Conservation (phyloP, 2,113 vertebrate species). For the Carettochelys insculpta region DNA sequence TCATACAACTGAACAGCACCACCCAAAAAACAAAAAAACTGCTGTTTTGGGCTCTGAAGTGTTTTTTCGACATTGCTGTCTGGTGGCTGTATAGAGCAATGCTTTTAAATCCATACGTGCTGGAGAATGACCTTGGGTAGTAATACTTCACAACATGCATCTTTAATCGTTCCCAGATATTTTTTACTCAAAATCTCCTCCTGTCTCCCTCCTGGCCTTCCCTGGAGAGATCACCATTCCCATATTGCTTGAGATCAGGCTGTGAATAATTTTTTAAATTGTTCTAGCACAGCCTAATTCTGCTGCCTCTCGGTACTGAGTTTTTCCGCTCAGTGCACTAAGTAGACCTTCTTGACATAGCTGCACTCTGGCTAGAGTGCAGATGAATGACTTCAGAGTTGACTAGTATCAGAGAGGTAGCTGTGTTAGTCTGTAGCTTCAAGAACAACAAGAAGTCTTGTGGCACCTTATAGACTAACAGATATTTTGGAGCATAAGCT, state of each 20-base stretch:
- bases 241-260: background rate
- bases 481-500: too few species aligned
- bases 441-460: too few species aligned
- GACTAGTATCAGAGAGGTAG: too few species aligned
- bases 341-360: background rate
- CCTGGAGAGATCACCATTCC: background rate
- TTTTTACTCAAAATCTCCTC: background rate
- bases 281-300: background rate
- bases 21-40: background rate
- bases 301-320: background rate
- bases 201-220: background rate
- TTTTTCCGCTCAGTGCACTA: background rate
- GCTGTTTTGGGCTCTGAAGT: background rate
- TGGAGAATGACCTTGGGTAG: background rate
- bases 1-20: too few species aligned
- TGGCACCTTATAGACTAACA: too few species aligned
- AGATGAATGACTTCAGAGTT: background rate
- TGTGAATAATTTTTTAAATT: background rate
- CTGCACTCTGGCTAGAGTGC: background rate
- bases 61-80: background rate
- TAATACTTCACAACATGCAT: background rate
- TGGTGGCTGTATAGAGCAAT: background rate
- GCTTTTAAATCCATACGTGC: background rate
- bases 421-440: too few species aligned
- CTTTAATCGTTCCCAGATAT: background rate